These are phyloP conservation scores for Origma solitaria DNA, from an alignment of 2,113 vertebrate genomes.

Conservation along the genomic window DNA sequence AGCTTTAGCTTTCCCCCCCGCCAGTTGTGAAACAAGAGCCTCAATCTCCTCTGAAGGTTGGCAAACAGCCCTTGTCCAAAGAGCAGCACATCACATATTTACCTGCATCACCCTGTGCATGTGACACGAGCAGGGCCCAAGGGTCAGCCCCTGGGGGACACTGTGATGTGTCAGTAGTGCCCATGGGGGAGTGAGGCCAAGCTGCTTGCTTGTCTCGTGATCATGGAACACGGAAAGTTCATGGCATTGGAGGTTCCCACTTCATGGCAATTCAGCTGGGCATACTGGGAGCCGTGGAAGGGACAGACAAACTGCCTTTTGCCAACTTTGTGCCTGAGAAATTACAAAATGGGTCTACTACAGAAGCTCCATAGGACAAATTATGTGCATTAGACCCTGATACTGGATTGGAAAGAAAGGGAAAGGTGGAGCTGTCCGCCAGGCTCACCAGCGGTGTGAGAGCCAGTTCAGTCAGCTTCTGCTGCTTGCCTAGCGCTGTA, in stretches of 20 bases:
- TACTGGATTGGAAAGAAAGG: neutral
- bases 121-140: neutral
- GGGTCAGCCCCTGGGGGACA: neutral
- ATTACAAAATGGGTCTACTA: neutral
- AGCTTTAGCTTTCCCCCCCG: neutral
- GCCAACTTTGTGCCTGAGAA: accelerated
- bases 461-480: neutral
- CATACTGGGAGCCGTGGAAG: neutral
- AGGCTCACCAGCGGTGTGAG: neutral
- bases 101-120: accelerated
- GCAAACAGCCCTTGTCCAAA: constrained; percentile 28
- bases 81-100: neutral
- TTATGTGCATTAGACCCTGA: accelerated
- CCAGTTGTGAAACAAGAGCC: neutral
- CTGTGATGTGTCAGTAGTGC: accelerated
- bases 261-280: neutral
- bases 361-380: neutral
- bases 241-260: neutral
- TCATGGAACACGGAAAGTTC: neutral
- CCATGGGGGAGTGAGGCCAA: accelerated
- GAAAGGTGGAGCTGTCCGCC: neutral
- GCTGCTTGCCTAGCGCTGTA: neutral
- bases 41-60: neutral
- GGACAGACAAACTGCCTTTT: neutral
- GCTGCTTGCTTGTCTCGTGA: neutral